Base-by-base conservation (phyloP, 1,140 invertebrate genomes). In the Drosophila mauritiana region DNA sequence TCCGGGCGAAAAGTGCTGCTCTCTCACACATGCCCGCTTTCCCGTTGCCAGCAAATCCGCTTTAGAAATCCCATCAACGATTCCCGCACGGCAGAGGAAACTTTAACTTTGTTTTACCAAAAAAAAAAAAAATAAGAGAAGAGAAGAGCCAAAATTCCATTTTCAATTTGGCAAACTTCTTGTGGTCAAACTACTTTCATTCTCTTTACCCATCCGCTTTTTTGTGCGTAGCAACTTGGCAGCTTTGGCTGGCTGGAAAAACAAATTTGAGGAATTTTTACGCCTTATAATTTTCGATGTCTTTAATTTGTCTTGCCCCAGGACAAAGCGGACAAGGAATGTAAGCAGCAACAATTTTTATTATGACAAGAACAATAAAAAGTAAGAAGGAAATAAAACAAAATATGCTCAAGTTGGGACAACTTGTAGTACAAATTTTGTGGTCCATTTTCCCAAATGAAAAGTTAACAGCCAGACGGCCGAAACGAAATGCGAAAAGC, bases 211-310 rank as follows among this genome's bases (percentile, higher is more conserved):
- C 34, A 10, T 58, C 55, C 75, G 15, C 49, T 20, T 15, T 46
- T 20, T 15, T 46, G 68, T 81, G 81, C 82, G 64, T 77, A 70
- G 64, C 68, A 52, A 45, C 53, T 68, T 61, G 58, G 39, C 49
- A 65, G 63, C 74, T 62, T 74, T 36, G 34, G 51, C 53, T 48
- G 62, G 17, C 13, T 37, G 34, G 27, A 59, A 59, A 17, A 70
- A 63, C 40, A 51, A 39, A 46, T 68, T 70, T 75, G 55, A 22
- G 70, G 75, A 81, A 89, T 80, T 88, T 89, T 88, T 88, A 86
- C 79, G 83, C 83, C 76, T 77, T 89, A 88, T 88, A 88, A 88
- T 88, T 88, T 88, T 58, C 83, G 79, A 88, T 89, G 79, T 89
- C 83, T 83, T 89, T 88, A 88, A 88, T 88, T 88, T 88, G 84